Evolutionary conservation across 92 coral and sea anemone species (phyloP).

Genomic region (Epizoanthus ramosus): DNA sequence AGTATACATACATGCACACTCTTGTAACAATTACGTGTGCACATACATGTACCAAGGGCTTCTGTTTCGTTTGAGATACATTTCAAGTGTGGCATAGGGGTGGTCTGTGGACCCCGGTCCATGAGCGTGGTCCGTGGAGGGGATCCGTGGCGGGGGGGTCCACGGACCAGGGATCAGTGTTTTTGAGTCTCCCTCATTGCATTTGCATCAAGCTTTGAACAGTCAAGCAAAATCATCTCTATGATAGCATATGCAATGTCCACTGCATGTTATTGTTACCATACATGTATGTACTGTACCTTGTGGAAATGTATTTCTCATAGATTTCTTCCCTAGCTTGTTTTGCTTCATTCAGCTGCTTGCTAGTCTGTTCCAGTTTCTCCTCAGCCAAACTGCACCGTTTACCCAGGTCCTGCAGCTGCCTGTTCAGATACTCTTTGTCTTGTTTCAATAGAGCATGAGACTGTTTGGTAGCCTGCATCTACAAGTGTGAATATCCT

Average conservation of each 20-base stretch:
- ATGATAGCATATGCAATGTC: not conserved
- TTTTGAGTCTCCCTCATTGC: too few relatives aligned
- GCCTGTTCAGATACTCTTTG: slow-evolving; percentile 92
- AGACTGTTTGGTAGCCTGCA: slow-evolving; percentile 88
- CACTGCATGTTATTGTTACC: not conserved
- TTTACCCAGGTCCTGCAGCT: slow-evolving; percentile 80
- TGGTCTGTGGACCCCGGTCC: too few relatives aligned
- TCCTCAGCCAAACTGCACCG: slow-evolving; percentile 84
- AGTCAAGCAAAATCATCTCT: too few relatives aligned
- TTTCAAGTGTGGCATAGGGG: too few relatives aligned
- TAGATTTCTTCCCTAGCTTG: slow-evolving; percentile 91
- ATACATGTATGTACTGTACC: slow-evolving; percentile 38
- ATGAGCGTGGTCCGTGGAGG: too few relatives aligned
- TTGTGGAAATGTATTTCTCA: slow-evolving; percentile 88
- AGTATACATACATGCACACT: too few relatives aligned
- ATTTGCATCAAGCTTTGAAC: too few relatives aligned
- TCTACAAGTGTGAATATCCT: slow-evolving; percentile 33
- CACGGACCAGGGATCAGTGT: too few relatives aligned
- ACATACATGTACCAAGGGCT: too few relatives aligned
- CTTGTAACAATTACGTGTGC: too few relatives aligned
- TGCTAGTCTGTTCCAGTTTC: slow-evolving; percentile 69
- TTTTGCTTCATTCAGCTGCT: slow-evolving; percentile 73
- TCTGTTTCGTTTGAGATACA: too few relatives aligned
- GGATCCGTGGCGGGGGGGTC: too few relatives aligned
- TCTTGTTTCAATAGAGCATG: slow-evolving; percentile 90